Evolutionary conservation across 2,888 invertebrate species (phyloP), one percentile per base, ranked within the genome.

Genomic region (Aelia acuminata): DNA sequence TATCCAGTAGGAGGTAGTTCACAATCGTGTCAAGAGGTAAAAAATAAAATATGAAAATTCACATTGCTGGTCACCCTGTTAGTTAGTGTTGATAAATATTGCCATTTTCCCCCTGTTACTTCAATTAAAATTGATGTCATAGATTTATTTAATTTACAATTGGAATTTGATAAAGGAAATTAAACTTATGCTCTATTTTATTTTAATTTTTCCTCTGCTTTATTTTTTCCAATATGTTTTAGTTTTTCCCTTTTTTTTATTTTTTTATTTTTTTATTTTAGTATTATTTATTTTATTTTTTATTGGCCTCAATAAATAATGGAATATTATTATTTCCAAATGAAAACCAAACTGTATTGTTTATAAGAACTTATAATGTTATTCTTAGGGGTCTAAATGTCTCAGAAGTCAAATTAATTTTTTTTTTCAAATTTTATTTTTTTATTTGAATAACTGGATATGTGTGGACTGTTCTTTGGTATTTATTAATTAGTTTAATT

Each of bases 281-380:
- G n/a, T n/a, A n/a, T 13, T 26, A 8, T 26, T 57, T 53, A n/a
- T 57, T 57, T 70, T 18, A 35, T 8, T 70, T 70, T 31, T 70
- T 80, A 47, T 80, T 18, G 80, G 43, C 80, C 80, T 80, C 80
- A 43, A 80, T 47, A 43, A 80, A 43, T 80, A 4, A 43, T 80
- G 43, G 43, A 43, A 43, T 80, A 47, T 80, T 47, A 80, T 80
- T 75, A 8, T 80, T 80, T 80, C 80, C 80, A 80, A 43, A 3
- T 80, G 22, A 10, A 80, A 80, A 80, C 80, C 80, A 80, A 80
- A 80, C 80, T 80, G 80, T 80, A 80, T 80, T 80, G 80, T 80
- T 80, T n/a, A n/a, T n/a, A n/a, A n/a, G n/a, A n/a, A n/a, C n/a
- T n/a, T n/a, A n/a, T n/a, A n/a, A n/a, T n/a, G n/a, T 4, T 80